phyloP scores from a whole-genome alignment of 2,113 vertebrate species.

The Hippoglossus stenolepis region DNA sequence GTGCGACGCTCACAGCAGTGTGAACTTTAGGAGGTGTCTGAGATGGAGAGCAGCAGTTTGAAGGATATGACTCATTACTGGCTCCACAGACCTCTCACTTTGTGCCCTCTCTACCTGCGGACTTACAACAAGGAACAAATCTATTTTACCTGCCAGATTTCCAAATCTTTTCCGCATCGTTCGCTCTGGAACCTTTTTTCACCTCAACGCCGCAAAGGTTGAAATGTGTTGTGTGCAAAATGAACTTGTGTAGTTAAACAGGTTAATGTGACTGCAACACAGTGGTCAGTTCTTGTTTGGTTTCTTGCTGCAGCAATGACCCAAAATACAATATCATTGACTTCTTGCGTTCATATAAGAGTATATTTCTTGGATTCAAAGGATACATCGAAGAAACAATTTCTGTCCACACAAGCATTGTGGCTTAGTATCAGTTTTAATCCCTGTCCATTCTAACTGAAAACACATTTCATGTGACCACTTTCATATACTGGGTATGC shows the following conservation, averaged over 20 bases:
- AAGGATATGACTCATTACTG: slow-evolving; percentile 75
- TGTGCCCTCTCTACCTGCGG: slow-evolving; percentile 29
- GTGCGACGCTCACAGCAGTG: slow-evolving; percentile 19
- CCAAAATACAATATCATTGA: too few relatives aligned
- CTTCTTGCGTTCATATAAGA: too few relatives aligned
- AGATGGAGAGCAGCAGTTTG: slow-evolving; percentile 53
- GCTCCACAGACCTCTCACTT: slow-evolving; percentile 43
- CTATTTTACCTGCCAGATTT: slow-evolving; percentile 45
- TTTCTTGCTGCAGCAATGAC: too few relatives aligned
- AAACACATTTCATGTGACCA: too few relatives aligned
- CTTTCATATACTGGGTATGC: too few relatives aligned
- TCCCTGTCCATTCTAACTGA: too few relatives aligned
- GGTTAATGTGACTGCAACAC: too few relatives aligned
- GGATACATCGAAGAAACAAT: background rate
- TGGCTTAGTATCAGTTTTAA: too few relatives aligned
- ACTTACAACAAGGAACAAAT: slow-evolving; percentile 52
- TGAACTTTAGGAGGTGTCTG: slow-evolving; percentile 70
- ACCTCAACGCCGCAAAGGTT: slow-evolving; percentile 11
- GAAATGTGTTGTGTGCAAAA: slow-evolving; percentile 10
- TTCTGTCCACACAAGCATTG: background rate
- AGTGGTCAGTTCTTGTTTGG: too few relatives aligned
- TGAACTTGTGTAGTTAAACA: background rate
- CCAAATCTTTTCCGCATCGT: slow-evolving; percentile 32
- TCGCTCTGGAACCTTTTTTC: slow-evolving; percentile 3
- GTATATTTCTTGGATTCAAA: background rate